These are phyloP conservation scores for Trypoxylon attenuatum DNA, from an alignment of 2,888 invertebrate genomes.

Conservation along the genomic window DNA sequence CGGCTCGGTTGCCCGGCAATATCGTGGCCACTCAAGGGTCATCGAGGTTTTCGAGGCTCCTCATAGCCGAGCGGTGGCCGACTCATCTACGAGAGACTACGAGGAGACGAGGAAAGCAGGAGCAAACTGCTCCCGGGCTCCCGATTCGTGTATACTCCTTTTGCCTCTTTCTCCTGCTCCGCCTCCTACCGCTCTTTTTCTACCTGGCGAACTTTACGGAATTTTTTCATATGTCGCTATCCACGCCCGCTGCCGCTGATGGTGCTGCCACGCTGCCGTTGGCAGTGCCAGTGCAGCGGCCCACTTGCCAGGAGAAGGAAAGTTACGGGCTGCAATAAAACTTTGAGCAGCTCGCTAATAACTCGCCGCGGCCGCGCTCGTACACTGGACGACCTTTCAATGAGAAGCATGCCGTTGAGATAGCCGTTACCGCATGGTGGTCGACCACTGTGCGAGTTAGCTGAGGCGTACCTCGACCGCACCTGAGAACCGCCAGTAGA, in stretches of 20 bases:
- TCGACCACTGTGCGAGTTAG: no score
- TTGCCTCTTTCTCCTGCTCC: conserved; percentile 25
- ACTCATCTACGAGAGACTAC: conserved; percentile 61
- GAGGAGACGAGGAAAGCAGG: conserved; percentile 54
- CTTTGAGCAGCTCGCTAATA: conserved; percentile 36
- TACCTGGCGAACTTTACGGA: conserved; percentile 36
- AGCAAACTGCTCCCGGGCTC: conserved; percentile 45
- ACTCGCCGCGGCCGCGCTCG: conserved; percentile 15
- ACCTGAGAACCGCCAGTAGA: no score
- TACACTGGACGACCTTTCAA: conserved; percentile 14
- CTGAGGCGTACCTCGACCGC: no score
- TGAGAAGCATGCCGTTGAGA: no score
- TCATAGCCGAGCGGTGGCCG: conserved; percentile 62
- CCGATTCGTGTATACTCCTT: conserved; percentile 57
- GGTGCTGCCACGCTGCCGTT: no score
- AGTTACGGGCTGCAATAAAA: conserved; percentile 53
- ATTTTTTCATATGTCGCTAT: conserved; percentile 51
- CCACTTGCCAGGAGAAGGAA: conserved; percentile 42
- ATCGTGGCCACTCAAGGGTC: conserved; percentile 73
- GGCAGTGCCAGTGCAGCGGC: no score
- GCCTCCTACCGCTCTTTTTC: conserved; percentile 29
- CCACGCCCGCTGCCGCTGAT: conserved; percentile 36
- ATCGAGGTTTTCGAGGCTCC: conserved; percentile 72
- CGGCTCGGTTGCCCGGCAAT: conserved; percentile 68
- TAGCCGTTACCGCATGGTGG: no score